Conservation (phyloP, 2,113 vertebrate species). For the Thryonomys swinderianus region DNA sequence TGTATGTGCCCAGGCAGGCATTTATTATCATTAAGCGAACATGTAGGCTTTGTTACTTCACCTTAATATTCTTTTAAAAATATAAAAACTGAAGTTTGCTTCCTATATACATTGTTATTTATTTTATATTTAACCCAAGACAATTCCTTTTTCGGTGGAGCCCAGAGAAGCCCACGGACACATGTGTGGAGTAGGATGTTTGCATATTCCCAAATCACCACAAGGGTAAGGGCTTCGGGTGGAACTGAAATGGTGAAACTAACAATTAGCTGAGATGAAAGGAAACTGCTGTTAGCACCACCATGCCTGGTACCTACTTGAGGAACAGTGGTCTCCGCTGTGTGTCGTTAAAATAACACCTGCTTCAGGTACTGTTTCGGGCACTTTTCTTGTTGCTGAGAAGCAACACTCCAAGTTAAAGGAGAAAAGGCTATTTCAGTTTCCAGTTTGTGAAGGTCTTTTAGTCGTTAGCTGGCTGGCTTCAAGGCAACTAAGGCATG, state of each 20-base stretch:
- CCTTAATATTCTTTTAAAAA: background rate
- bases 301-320: background rate
- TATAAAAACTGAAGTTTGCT: background rate
- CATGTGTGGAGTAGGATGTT: background rate
- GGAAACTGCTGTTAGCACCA: background rate
- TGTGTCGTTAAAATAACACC: background rate
- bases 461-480: background rate
- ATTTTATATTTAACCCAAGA: background rate
- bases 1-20: background rate
- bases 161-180: background rate
- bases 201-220: background rate
- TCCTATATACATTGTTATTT: background rate
- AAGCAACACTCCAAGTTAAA: background rate
- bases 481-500: background rate
- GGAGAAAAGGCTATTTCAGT: background rate
- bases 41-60: background rate
- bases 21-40: background rate
- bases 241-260: background rate
- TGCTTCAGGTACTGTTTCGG: background rate
- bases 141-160: background rate
- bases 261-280: background rate
- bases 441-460: background rate
- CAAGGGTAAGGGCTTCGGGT: background rate
- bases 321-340: background rate
- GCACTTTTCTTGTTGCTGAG: background rate